These are phyloP conservation scores for Gymnothorax reevesii DNA, from an alignment of 2,797 vertebrate species.

Conservation along the genomic window DNA sequence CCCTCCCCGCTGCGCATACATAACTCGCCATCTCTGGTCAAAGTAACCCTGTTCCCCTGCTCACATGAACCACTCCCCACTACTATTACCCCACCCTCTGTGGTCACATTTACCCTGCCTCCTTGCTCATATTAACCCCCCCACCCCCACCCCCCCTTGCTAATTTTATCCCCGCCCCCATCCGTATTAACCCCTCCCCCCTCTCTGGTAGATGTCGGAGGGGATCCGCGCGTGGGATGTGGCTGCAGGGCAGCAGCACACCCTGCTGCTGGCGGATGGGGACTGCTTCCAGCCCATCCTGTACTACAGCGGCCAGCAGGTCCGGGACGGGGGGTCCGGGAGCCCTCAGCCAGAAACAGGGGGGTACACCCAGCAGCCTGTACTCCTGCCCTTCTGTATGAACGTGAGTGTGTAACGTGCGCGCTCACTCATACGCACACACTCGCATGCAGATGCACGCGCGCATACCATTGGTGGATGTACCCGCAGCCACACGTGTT, in stretches of 20 bases:
- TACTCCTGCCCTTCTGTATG: constrained; percentile 83
- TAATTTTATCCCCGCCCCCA: constrained; percentile 6
- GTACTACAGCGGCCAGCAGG: constrained; percentile 88
- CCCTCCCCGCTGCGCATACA: too few species aligned
- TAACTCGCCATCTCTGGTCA: too few species aligned
- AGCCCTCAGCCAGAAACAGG: constrained; percentile 57
- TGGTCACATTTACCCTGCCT: too few species aligned
- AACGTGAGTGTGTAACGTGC: constrained; percentile 72
- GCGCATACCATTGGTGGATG: neutral
- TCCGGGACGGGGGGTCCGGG: constrained; percentile 53
- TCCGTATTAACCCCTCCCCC: neutral
- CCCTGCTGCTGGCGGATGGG: constrained; percentile 87
- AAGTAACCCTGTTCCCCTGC: too few species aligned
- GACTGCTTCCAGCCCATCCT: constrained; percentile 91
- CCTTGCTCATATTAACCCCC: neutral
- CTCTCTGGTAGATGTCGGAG: constrained; percentile 75
- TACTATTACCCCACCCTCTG: too few species aligned
- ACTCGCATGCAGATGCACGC: neutral
- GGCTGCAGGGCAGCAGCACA: constrained; percentile 85
- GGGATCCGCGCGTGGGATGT: constrained; percentile 84
- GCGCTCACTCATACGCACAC: neutral
- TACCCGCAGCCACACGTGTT: too few species aligned
- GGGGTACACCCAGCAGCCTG: constrained; percentile 76
- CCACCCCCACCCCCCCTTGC: too few species aligned
- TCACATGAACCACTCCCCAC: too few species aligned